Evolutionary conservation across 2,113 vertebrate species (phyloP), one percentile per base, ranked within the genome.

Genomic region (Ictidomys tridecemlineatus): DNA sequence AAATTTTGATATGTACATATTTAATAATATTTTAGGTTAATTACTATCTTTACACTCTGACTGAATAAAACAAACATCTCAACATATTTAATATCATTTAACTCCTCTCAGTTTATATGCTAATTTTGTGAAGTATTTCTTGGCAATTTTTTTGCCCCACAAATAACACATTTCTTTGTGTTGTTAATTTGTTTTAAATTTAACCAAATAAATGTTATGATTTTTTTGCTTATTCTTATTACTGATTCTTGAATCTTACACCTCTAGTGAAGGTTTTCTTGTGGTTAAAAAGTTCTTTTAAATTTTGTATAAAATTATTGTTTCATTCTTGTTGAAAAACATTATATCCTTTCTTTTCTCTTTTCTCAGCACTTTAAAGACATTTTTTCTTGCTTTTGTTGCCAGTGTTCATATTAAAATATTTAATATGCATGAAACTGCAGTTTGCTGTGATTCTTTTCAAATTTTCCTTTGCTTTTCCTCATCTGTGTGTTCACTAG

Each of bases 21-120:
- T 93, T 82, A 77, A 82, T 10, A 94, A 45, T 85, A 89, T 67
- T 10, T 82, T 86, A 70, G 82, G 79, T 72, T 18, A 83, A 58
- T 42, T n/a, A 14, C 2, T 45, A 16, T 85, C 7, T 48, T 89
- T 70, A 72, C 4, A 26, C 1, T 37, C 42, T 70, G n/a, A 34
- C 2, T 65, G 14, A 63, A 48, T 69, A 79, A 78, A 65, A 56
- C 2, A 72, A 85, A 3, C 2, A 45, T 65, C 5, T 65, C 13
- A 74, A 17, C 39, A 3, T 67, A 65, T 48, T 77, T 83, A 72
- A 70, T 10, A 3, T 83, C 20, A 83, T 34, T 90, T 74, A 90
- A 69, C 85, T 90, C 14, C 30, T 86, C 14, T 6, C 22, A 83
- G 22, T 82, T 24, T 39, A 17, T 11, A 78, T n/a, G 20, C 12